phyloP scores from a whole-genome alignment of 1,140 invertebrate genomes.

The Eueides isabella region DNA sequence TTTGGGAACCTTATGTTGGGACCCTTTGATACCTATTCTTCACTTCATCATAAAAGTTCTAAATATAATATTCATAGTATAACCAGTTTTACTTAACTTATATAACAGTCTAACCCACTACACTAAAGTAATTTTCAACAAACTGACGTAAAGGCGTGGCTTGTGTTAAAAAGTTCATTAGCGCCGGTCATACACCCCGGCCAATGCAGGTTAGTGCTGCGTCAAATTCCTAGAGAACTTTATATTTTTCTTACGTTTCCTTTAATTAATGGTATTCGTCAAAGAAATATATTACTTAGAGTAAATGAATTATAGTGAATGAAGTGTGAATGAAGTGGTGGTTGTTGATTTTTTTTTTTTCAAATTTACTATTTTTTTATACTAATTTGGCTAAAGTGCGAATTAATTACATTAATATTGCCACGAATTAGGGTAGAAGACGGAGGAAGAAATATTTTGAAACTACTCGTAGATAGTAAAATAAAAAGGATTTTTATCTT shows the following conservation, averaged over 20 bases:
- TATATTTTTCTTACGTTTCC: neutral
- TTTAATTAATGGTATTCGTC: neutral
- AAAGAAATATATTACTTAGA: neutral
- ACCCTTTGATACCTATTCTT: too few species aligned
- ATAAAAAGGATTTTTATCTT: too few species aligned
- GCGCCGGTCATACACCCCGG: neutral
- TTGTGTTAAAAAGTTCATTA: neutral
- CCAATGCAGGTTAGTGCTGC: constrained; percentile 2
- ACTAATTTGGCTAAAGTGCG: too few species aligned
- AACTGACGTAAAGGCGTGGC: neutral
- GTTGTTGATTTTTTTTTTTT: too few species aligned
- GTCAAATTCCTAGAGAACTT: neutral
- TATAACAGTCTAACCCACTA: neutral
- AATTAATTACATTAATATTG: too few species aligned
- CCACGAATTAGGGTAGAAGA: too few species aligned
- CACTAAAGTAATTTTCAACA: neutral
- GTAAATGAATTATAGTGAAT: neutral
- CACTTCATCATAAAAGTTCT: neutral
- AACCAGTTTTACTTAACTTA: neutral
- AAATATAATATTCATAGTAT: too few species aligned
- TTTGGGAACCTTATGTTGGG: too few species aligned
- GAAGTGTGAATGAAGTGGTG: too few species aligned
- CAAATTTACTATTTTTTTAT: too few species aligned
- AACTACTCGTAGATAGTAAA: too few species aligned
- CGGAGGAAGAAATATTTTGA: too few species aligned